Conservation (phyloP, 2,888 invertebrate genomes). For the Clusia tigrina region DNA sequence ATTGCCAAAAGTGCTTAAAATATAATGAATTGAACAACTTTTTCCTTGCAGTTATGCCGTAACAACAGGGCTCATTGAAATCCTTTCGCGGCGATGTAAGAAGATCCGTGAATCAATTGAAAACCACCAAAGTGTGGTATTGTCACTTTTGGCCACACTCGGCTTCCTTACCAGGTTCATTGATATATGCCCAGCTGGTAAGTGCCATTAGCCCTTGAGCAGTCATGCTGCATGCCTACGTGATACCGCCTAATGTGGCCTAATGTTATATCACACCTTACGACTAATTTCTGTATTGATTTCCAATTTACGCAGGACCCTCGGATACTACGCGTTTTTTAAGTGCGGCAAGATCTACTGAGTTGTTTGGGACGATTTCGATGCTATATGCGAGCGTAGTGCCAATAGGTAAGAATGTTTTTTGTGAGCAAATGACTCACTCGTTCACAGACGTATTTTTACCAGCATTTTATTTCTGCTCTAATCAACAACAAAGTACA, state of each 20-base stretch:
- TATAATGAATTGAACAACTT: too few relatives aligned
- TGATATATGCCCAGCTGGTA: conserved; percentile 63
- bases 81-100: conserved; percentile 75
- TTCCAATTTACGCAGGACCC: conserved; percentile 49
- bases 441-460: not conserved
- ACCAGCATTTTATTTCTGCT: not conserved
- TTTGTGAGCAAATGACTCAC: not conserved
- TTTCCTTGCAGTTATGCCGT: conserved; percentile 74
- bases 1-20: too few relatives aligned
- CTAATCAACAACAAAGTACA: conserved; percentile 50
- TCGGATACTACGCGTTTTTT: conserved; percentile 62
- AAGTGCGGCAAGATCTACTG: conserved; percentile 60
- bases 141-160: conserved; percentile 62
- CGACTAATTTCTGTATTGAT: conserved; percentile 31
- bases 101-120: conserved; percentile 73
- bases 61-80: conserved; percentile 81
- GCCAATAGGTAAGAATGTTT: conserved; percentile 58
- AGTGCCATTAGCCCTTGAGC: conserved; percentile 36
- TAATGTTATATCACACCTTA: conserved; percentile 35
- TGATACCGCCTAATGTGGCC: conserved; percentile 6
- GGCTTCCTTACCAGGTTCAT: conserved; percentile 63
- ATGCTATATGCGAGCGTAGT: conserved; percentile 61
- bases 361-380: conserved; percentile 62
- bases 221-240: not conserved
- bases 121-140: conserved; percentile 61